A percentile compares a stretch with the other conserved stretches of the same genome.
These are phyloP conservation scores for Drosophila dives DNA, from an alignment of 2,888 invertebrate species.

Conservation along the genomic window DNA sequence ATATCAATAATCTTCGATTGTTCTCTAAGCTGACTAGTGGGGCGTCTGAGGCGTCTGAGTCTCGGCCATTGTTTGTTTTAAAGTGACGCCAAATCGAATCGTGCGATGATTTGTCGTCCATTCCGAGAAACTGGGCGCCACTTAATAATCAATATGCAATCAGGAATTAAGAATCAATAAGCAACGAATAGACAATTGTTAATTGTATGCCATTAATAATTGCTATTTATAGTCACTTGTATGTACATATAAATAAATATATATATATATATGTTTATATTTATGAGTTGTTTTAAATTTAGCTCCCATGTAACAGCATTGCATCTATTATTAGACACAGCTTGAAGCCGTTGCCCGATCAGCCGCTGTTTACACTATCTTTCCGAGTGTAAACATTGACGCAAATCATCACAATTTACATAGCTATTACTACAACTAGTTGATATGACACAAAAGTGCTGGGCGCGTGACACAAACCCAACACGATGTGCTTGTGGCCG, in stretches of 20 bases:
- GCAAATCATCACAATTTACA: slow-evolving; percentile 52
- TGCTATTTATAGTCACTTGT: slow-evolving; percentile 60
- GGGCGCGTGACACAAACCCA: slow-evolving; percentile 10
- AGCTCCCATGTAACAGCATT: slow-evolving; percentile 71
- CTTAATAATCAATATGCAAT: slow-evolving; percentile 64
- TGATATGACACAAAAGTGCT: slow-evolving; percentile 32
- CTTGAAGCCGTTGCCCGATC: slow-evolving; percentile 60
- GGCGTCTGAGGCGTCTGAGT: slow-evolving; percentile 26
- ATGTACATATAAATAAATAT: not conserved
- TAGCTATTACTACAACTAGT: slow-evolving; percentile 17
- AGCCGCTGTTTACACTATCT: slow-evolving; percentile 54
- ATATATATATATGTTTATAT: slow-evolving; percentile 10
- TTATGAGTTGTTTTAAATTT: slow-evolving; percentile 61
- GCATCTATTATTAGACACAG: slow-evolving; percentile 61
- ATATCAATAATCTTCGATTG: slow-evolving; percentile 34
- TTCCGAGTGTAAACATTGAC: slow-evolving; percentile 38
- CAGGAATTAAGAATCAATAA: slow-evolving; percentile 29
- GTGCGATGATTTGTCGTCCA: slow-evolving; percentile 57
- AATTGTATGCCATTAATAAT: slow-evolving; percentile 68
- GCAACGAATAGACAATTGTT: slow-evolving; percentile 62
- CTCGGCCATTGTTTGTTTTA: slow-evolving; percentile 55
- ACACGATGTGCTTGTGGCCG: not conserved
- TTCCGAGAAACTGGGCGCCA: slow-evolving; percentile 62
- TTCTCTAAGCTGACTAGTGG: slow-evolving; percentile 23
- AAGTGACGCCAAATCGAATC: slow-evolving; percentile 68